A percentile compares a stretch with the other conserved stretches of the same genome.
Evolutionary conservation across 2,888 invertebrate genomes (phyloP).

Genomic region (Tromatobia lineatoria): DNA sequence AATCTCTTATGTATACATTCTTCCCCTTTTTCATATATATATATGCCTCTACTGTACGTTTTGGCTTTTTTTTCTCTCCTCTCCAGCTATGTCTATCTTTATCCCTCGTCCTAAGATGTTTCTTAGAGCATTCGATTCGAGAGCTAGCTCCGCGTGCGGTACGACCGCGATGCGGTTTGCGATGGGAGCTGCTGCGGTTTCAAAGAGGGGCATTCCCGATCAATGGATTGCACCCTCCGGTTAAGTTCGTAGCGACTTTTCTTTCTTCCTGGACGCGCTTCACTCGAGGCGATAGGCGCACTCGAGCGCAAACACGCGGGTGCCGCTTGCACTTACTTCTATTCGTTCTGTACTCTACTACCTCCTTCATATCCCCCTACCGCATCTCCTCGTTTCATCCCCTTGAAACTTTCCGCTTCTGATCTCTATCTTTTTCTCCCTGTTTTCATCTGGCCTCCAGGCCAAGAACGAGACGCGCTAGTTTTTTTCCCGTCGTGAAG

Average conservation of each 20-base stretch:
- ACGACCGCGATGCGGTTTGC: constrained; percentile 66
- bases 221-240: constrained; percentile 69
- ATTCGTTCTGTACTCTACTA: constrained; percentile 3
- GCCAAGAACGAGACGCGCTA: neutral
- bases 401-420: constrained; percentile 51
- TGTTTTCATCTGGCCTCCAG: constrained; percentile 52
- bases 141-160: constrained; percentile 45
- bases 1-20: constrained; percentile 59
- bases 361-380: neutral
- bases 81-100: constrained; percentile 18
- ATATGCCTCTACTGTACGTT: constrained; percentile 31
- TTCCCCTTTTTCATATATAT: constrained; percentile 51
- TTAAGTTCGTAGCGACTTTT: constrained; percentile 57
- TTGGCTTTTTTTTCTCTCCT: constrained; percentile 22
- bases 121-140: neutral
- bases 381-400: constrained; percentile 36
- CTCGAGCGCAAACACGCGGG: constrained; percentile 40
- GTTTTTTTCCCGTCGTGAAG: constrained; percentile 13
- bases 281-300: constrained; percentile 57
- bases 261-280: constrained; percentile 59
- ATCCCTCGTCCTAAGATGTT: neutral
- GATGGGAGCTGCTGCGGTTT: constrained; percentile 65
- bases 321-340: constrained; percentile 49
- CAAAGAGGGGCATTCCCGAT: constrained; percentile 66
- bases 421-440: constrained; percentile 58